Base-by-base conservation (phyloP, 2,113 vertebrate genomes). In the Myiagra hebetior region DNA sequence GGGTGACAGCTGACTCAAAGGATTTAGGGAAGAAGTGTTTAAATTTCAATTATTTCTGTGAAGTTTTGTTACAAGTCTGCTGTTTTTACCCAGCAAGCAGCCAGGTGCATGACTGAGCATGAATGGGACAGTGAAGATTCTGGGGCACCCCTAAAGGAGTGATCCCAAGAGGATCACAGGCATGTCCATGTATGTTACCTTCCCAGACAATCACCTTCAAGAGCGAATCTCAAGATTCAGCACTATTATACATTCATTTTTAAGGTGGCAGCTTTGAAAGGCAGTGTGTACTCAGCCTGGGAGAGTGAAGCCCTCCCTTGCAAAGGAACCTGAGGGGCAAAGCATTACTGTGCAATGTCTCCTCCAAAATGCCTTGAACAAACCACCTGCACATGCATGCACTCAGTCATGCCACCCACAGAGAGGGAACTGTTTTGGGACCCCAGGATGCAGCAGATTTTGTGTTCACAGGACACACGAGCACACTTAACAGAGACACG, bases 161-260 rank as follows among this genome's bases (percentile, higher is more conserved):
- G 4, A 68, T 41, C 33, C 33, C 22, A 53, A 16, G 13, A 86
- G 28, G 19, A 49, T 18, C 6, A 2, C n/a, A 67, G 0, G 0
- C 0, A 0, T 24, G 26, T 21, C 33, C 8, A 1, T 0, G 1
- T 42, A 16, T 6, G 1, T 63, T 23, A 19, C 8, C 39, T 15
- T 69, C 16, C 46, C 67, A 3, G 3, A 80, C 18, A 27, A 46
- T 4, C 64, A 74, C 33, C 35, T 59, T 41, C 21, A 10, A 44
- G 20, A 19, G 19, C 0, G 1, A 11, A 53, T 23, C 33, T 73
- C n/a, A 8, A 2, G 15, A 87, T 31, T 62, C 53, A 73, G 53
- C 53, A 53, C 50, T 44, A 2, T 2, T 26, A 67, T 14, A 28
- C 5, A 9, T 26, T 35, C 5, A 39, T 53, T 70, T 65, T n/a